phyloP scores from a whole-genome alignment of 1,140 invertebrate species.

The Habropoda laboriosa region DNA sequence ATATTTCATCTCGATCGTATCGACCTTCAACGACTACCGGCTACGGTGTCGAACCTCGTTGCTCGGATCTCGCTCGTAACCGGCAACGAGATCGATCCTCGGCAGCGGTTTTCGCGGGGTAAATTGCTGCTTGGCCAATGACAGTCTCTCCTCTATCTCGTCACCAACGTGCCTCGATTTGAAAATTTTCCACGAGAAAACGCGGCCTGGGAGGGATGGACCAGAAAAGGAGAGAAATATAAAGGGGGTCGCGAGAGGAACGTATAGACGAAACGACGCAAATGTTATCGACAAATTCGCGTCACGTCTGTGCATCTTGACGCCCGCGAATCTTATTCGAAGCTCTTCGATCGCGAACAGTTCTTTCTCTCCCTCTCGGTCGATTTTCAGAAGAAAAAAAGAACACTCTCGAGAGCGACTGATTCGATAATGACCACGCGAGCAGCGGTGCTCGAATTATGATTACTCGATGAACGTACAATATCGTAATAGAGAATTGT shows the following conservation, averaged over 20 bases:
- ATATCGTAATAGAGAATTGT: slow-evolving; percentile 59
- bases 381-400: too few species aligned
- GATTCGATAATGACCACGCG: slow-evolving; percentile 13
- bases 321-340: slow-evolving; percentile 31
- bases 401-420: slow-evolving; percentile 2
- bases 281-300: slow-evolving; percentile 29
- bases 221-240: background rate
- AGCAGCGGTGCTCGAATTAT: background rate
- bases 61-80: background rate
- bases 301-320: slow-evolving; percentile 36
- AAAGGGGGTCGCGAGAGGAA: background rate
- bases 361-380: background rate
- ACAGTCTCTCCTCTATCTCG: slow-evolving; percentile 10
- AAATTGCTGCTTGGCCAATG: slow-evolving; percentile 33
- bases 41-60: background rate
- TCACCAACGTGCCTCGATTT: slow-evolving; percentile 38
- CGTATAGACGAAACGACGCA: slow-evolving; percentile 27
- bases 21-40: slow-evolving; percentile 4
- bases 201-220: too few species aligned
- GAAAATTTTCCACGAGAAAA: slow-evolving; percentile 2
- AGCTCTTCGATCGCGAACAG: background rate
- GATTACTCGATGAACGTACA: slow-evolving; percentile 41
- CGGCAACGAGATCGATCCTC: background rate
- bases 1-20: slow-evolving; percentile 41
- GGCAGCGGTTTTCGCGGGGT: slow-evolving; percentile 6